Evolutionary conservation across 2,797 vertebrate genomes (phyloP), one percentile per base, ranked within the genome.

Genomic region (Cygnus olor): DNA sequence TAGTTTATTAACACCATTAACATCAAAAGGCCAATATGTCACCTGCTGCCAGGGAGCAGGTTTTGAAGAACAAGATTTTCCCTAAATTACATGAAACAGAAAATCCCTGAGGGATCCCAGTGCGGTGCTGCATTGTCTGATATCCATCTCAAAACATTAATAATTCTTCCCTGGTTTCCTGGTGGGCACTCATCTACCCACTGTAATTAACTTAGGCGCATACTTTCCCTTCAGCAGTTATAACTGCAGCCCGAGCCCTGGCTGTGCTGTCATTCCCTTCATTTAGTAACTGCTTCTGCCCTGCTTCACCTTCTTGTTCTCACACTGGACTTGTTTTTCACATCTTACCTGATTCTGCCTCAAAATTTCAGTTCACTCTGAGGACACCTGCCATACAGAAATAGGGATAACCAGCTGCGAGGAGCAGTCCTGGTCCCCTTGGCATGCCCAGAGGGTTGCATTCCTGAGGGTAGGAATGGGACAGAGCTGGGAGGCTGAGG

Each of bases 391-490:
- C 66, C 34, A 34, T 1, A 47, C 21, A 9, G 78, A 36, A 51
- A 3, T 22, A 17, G 85, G 77, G 88, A 21, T 34, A 9, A 79
- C 0, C 27, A 91, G 71, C 78, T 0, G 47, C 49, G 0, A 6
- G 45, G 49, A 92, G 89, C 64, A 56, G 14, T 7, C 42, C 60
- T 38, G 11, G 64, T 32, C 82, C 10, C 58, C 76, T 14, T 20
- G 65, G 74, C 20, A 1, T 2, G 73, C 77, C 58, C 3, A 0
- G 30, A 19, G 79, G 20, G 3, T 60, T 24, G 45, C 20, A 3
- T 51, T 71, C 79, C 90, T 84, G 80, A 36, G 30, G 66, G 73
- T 20, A 28, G 63, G 61, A 66, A 25, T 2, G 51, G 71, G 68
- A 30, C 24, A 42, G 79, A 69, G 58, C 90, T 20, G 76, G 21